Conservation (phyloP, 2,888 invertebrate species). For the Rugalucina vietnamica region DNA sequence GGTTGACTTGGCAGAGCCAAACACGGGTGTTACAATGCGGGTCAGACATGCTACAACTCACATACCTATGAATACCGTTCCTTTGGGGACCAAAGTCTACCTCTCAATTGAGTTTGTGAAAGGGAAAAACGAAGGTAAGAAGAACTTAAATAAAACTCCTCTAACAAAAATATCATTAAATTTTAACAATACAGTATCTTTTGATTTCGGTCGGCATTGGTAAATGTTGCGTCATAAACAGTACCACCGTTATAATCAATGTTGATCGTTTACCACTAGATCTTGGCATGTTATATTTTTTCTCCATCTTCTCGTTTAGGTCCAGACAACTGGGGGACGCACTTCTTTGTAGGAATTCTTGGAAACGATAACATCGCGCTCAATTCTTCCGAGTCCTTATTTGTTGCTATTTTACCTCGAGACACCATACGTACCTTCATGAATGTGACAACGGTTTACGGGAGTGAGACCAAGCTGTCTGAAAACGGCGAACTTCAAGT, state of each 20-base stretch:
- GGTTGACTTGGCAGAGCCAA: background rate
- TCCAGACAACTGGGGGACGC: constrained; percentile 46
- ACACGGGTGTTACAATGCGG: constrained; percentile 30
- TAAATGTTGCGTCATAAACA: too few species aligned
- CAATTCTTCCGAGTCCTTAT: constrained; percentile 13
- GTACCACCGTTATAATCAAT: too few species aligned
- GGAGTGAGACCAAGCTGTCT: background rate
- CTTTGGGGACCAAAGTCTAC: constrained; percentile 27
- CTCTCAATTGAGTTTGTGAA: constrained; percentile 46
- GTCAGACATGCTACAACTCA: constrained; percentile 13
- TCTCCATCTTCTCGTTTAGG: constrained; percentile 19
- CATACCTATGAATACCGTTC: constrained; percentile 14
- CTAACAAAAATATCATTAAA: too few species aligned
- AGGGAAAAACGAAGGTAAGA: constrained; percentile 26
- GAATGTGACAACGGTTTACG: constrained; percentile 24
- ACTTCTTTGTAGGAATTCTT: constrained; percentile 48
- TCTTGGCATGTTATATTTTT: too few species aligned
- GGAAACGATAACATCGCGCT: constrained; percentile 36
- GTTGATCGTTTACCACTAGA: too few species aligned
- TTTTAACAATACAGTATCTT: too few species aligned
- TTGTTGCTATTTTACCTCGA: constrained; percentile 28
- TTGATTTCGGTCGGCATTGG: too few species aligned
- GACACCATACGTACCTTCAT: constrained; percentile 41
- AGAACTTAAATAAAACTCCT: too few species aligned
- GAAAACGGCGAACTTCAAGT: background rate